Evolutionary conservation across 2,113 vertebrate species (phyloP).

Genomic region (Triplophysa rosa): DNA sequence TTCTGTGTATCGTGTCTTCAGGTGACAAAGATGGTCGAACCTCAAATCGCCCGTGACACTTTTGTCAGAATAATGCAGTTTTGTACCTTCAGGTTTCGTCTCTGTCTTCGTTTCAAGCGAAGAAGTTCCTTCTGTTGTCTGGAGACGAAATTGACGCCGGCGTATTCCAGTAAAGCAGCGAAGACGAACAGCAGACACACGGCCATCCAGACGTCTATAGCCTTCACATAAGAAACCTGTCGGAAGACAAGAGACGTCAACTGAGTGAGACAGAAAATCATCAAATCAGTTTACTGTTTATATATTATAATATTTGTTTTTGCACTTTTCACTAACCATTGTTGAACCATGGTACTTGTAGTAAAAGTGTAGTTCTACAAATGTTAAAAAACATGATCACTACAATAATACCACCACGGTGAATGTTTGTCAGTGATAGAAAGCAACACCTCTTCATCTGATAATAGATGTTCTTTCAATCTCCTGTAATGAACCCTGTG

Average conservation of each 20-base stretch:
- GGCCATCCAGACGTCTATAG: slow-evolving; percentile 99
- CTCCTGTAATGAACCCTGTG: slow-evolving; percentile 3
- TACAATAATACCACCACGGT: too few relatives aligned
- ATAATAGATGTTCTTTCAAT: background rate
- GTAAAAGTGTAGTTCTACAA: too few relatives aligned
- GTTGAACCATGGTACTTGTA: too few relatives aligned
- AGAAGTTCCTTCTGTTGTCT: slow-evolving; percentile 98
- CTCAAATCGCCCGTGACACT: too few relatives aligned
- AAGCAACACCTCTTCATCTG: background rate
- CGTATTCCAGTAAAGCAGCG: slow-evolving; percentile 94
- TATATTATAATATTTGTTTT: too few relatives aligned
- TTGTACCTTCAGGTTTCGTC: slow-evolving; percentile 87
- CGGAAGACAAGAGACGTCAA: slow-evolving; percentile 37
- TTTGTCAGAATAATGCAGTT: background rate
- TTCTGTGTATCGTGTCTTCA: background rate
- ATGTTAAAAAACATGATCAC: too few relatives aligned
- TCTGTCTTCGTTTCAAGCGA: slow-evolving; percentile 89
- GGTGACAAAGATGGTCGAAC: background rate
- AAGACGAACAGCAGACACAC: slow-evolving; percentile 99
- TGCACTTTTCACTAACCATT: too few relatives aligned
- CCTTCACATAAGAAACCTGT: slow-evolving; percentile 98
- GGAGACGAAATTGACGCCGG: slow-evolving; percentile 98
- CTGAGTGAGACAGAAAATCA: too few relatives aligned
- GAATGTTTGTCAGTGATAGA: background rate
- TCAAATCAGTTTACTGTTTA: too few relatives aligned